Base-by-base conservation (phyloP, 92 coral and sea anemone genomes). In the Parazoanthus swiftii region DNA sequence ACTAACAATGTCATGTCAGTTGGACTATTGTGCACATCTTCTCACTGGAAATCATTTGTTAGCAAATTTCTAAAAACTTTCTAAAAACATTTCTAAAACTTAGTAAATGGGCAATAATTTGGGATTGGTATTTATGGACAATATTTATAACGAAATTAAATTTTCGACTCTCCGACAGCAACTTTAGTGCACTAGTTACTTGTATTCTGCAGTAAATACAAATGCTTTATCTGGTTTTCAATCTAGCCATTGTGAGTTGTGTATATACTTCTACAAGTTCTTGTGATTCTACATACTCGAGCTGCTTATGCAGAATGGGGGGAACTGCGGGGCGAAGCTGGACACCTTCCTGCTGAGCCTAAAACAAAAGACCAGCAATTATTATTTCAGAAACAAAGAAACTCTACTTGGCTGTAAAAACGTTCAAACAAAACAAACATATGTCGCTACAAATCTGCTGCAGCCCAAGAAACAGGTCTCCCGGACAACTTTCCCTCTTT, bases 311-410 rank as follows among this genome's bases (percentile, higher is more conserved):
- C 8, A 92, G 89, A 54, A 90, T 93, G 76, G 93, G 93, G 4
- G 98, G 93, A 33, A 88, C 89, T 72, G 98, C 90, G 63, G 94
- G 95, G 39, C 90, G 92, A 86, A 93, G 89, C 15, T 91, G 89
- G 54, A 97, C 89, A 72, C 91, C 90, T 58, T 95, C 97, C 14
- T 85, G 81, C 67, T 95, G 97, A 23, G 97, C 99, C 99, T 97
- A 80, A 8, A 36, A 77, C 50, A 66, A 54, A 16, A 76, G 58
- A 81, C 78, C 7, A 23, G 42, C 89, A 6, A 54, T 25, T 10
- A 50, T 8, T 5, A 16, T 20, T 50, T 29, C 46, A 54, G 6
- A n/a, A 18, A 6, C 42, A 16, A 39, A 33, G 20, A 23, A 43
- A 66, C 73, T 11, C 21, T 58, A 9, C 51, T 9, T 46, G 51